Base-by-base conservation (phyloP, 2,888 invertebrate genomes). In the Anoncus sp. region DNA sequence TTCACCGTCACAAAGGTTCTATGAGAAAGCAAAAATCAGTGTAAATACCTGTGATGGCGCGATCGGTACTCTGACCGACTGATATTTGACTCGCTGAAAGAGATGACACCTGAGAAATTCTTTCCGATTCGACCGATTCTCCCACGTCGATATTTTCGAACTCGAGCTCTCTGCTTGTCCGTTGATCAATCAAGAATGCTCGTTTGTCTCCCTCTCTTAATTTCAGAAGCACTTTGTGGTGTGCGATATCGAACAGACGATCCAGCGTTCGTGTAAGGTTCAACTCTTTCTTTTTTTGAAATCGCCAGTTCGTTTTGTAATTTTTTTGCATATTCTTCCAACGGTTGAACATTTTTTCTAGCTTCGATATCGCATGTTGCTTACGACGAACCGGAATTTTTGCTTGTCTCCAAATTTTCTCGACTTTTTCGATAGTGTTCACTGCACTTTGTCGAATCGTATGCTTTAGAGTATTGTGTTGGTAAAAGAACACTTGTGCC, bases 271-370 rank as follows among this genome's bases (percentile, higher is more conserved):
- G 12, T 12, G 6, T 12, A 16, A 43, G 16, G 14, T 12, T 43
- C 43, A n/a, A 16, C 4, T 43, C 43, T 31, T 53, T 3, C 27
- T 24, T 31, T 24, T 22, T 53, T 53, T 20, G 47, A 31, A 31
- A 31, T 7, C 31, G 7, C 31, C 31, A 31, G 31, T 31, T 31
- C 31, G 31, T 31, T 31, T 31, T 31, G 31, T 31, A 31, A 7
- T 53, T 53, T 31, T 53, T 53, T 27, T 31, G 53, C 24, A 53
- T n/a, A 53, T 14, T 53, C 9, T 53, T 53, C 53, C 53, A 53
- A 5, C 14, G 12, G 5, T n/a, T n/a, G 20, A 27, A 24, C 10
- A 31, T 3, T 12, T 24, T 53, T 53, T n/a, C 24, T 24, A 31
- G 27, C 24, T 53, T 53, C n/a, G 24, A n/a, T n/a, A 53, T 20